Base-by-base conservation (phyloP, 2,888 invertebrate genomes). In the Drosophila siamana region DNA sequence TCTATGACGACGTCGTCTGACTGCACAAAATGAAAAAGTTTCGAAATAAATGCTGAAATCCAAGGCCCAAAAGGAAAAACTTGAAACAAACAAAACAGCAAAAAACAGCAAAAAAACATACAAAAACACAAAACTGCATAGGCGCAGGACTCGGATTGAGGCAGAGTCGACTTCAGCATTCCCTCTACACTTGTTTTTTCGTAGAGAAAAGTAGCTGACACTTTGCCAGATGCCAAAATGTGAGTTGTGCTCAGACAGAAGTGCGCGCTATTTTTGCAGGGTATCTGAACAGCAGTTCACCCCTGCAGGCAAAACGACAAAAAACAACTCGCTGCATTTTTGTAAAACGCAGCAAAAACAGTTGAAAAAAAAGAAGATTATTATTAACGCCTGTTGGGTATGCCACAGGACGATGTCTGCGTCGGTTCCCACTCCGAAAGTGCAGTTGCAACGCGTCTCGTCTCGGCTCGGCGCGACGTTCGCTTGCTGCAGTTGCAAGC, bases 331-430 rank as follows among this genome's bases (percentile, higher is more conserved):
- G 69, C 56, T 83, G 86, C 88, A 79, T 75, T 86, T 79, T 66
- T 70, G 60, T 41, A 62, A 64, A 67, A 67, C 60, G 62, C 60
- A 70, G n/a, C n/a, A n/a, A n/a, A n/a, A n/a, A n/a, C n/a, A n/a
- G n/a, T n/a, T n/a, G n/a, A 72, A 52, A 68, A 68, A 65, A 72
- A 67, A 67, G 62, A 59, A 74, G 66, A 81, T 75, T 70, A 88
- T 88, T 88, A 88, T 89, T 89, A 89, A 89, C 89, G 88, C 89
- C 86, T 89, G 88, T 78, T 89, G 89, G 88, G 63, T 83, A 76
- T 88, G 88, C 89, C 85, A 82, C 87, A 88, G 86, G 88, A 88
- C 84, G 88, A 80, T 71, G 84, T 83, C 86, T 84, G 77, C 66
- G 59, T 16, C 68, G 47, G 54, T 66, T 44, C 62, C 22, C 28